Percentiles rank a stretch among this genome's conserved stretches.
Evolutionary conservation across 2,797 vertebrate genomes (phyloP).

Genomic region (Coccyzus lansbergi): DNA sequence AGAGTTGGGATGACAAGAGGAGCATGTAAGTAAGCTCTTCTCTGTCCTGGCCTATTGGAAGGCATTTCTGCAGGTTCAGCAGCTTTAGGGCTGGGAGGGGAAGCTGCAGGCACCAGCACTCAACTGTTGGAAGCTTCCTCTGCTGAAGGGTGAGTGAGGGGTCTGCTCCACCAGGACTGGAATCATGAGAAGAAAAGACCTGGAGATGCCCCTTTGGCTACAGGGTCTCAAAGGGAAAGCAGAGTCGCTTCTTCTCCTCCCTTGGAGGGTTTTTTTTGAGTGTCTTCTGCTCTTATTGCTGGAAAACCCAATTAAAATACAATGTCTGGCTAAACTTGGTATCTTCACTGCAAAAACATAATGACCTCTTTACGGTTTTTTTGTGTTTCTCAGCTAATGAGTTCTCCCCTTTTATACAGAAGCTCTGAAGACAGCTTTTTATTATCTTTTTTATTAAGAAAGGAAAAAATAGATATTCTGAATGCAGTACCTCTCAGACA

Average conservation of each 20-base stretch:
- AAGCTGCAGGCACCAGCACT: neutral
- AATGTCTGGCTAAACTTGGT: neutral
- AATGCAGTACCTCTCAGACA: constrained; percentile 14
- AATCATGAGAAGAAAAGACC: neutral
- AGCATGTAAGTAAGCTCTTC: neutral
- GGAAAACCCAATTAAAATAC: constrained; percentile 49
- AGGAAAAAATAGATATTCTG: neutral
- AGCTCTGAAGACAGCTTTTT: constrained; percentile 16
- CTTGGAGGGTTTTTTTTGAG: neutral
- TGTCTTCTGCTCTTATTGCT: neutral
- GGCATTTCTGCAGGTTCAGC: neutral
- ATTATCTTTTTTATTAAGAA: neutral
- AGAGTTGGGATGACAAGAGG: neutral
- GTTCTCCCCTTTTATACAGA: neutral
- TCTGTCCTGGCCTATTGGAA: neutral
- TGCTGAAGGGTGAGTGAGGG: neutral
- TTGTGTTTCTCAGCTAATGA: constrained; percentile 17
- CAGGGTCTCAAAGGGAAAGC: neutral
- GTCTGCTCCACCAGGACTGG: neutral
- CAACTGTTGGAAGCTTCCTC: neutral
- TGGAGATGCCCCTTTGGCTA: accelerated
- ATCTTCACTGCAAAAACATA: neutral
- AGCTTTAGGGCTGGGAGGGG: neutral
- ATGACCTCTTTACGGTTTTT: neutral
- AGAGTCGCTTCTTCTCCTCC: neutral